Conservation (phyloP, 2,113 vertebrate genomes). For the Cyanoderma ruficeps region DNA sequence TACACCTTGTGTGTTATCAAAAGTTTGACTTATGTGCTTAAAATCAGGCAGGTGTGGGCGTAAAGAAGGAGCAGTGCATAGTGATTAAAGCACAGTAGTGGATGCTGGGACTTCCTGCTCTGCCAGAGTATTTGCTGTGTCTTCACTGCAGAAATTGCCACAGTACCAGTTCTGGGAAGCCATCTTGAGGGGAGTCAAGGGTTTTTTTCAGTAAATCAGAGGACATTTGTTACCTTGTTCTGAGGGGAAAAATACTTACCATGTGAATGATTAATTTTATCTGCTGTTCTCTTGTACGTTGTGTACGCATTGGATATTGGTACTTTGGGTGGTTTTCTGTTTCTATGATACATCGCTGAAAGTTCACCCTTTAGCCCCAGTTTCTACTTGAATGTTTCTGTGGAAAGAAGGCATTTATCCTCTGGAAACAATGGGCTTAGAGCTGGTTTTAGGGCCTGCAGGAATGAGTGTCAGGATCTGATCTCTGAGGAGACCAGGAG, state of each 20-base stretch:
- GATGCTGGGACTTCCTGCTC: not conserved
- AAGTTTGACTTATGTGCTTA: not conserved
- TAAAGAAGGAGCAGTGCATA: not conserved
- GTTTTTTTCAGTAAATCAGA: not conserved
- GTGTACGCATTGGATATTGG: not conserved
- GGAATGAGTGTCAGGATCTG: not conserved
- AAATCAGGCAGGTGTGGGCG: rapidly evolving
- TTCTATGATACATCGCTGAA: not conserved
- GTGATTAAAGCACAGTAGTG: not conserved
- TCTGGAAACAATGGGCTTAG: not conserved
- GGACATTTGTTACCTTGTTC: not conserved
- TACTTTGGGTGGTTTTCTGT: not conserved
- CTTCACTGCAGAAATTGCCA: not conserved
- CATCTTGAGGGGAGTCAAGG: not conserved
- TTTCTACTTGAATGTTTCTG: not conserved
- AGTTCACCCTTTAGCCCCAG: not conserved
- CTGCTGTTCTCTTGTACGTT: not conserved
- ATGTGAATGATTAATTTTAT: not conserved
- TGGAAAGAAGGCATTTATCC: not conserved
- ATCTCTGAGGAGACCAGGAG: not conserved
- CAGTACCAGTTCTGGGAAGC: not conserved
- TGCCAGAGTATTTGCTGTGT: not conserved
- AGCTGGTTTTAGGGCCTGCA: not conserved
- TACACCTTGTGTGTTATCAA: not conserved
- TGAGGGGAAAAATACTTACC: not conserved